Base-by-base conservation (phyloP, 2,113 vertebrate species). In the Melierax canorus region DNA sequence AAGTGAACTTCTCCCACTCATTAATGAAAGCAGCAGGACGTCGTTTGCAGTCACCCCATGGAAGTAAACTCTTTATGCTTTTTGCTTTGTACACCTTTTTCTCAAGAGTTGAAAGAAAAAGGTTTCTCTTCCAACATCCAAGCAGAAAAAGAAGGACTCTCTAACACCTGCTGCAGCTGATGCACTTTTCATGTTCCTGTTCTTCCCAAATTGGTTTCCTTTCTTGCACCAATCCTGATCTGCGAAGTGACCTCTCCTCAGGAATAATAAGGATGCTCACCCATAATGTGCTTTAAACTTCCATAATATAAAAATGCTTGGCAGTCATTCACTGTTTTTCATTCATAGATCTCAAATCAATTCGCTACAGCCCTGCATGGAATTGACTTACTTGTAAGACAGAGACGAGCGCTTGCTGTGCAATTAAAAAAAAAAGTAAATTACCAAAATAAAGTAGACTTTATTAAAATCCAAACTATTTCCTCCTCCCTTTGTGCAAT, bases 291-390 rank as follows among this genome's bases (percentile, higher is more conserved):
- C 60, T 92, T 88, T 93, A 86, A 82, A 72, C 68, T 78, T 92
- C 68, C 53, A 36, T 62, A 88, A 88, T 78, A 10, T 34, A 95
- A 94, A 84, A 96, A 93, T 77, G 82, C 84, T 96, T 97, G 87
- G 95, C 93, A 97, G 63, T 71, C 78, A 69, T 69, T 95, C 90
- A 83, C 59, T 93, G 81, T 55, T 94, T 96, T 91, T 94, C 86
- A 92, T 86, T 77, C 96, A 83, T 67, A 95, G 89, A 92, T 89
- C 66, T 91, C 91, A 96, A 97, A 96, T 95, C 84, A 90, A 97
- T 97, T 97, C 0, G 89, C 87, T 93, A 86, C 87, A 91, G 91
- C 77, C 75, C 93, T 86, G 84, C 89, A 76, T 38, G 93, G 84
- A 88, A 96, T 71, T 93, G 92, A 94, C 84, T 94, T 15, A 86